Base-by-base conservation (phyloP, 2,888 invertebrate genomes). In the Apamea anceps region DNA sequence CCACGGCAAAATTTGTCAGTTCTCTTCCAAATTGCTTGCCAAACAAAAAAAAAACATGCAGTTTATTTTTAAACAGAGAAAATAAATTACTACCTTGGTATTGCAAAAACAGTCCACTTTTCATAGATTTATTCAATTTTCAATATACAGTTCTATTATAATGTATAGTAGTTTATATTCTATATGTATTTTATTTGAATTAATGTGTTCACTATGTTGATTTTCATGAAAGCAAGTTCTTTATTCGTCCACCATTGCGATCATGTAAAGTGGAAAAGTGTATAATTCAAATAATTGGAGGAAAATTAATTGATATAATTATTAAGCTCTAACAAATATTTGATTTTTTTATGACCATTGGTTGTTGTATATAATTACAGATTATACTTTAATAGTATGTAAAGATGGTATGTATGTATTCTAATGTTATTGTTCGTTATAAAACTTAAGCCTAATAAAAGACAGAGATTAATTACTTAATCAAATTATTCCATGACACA, bases 321-420 rank as follows among this genome's bases (percentile, higher is more conserved):
- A 18, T 68, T 68, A 45, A 68, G 67, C 45, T 67, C 10, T 28
- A 70, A 48, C 21, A 48, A 48, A 48, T 48, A 70, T 70, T 48
- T 48, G 21, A 13, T 8, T 5, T 51, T 51, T 42, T 48, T 21
- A 32, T 70, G 21, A 70, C 13, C 7, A 13, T 28, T 51, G 4
- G 28, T 70, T 51, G 15, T 70, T 32, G 28, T 28, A 28, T 48
- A 0, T 62, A 28, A 21, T 54, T 21, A 12, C 48, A 28, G 28
- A 21, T 13, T 28, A 48, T 68, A 28, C 21, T 48, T 8, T 21
- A 32, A 51, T 70, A 32, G 10, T 54, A 25, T 32, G 10, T 51
- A 51, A 32, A 70, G 25, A 15, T 32, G 12, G 21, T 70, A 51
- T 2, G 25, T 10, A 32, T 54, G 32, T 71, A 15, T 71, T 71